Base-by-base conservation (phyloP, 2,888 invertebrate genomes). In the Cosmopolites sordidus region DNA sequence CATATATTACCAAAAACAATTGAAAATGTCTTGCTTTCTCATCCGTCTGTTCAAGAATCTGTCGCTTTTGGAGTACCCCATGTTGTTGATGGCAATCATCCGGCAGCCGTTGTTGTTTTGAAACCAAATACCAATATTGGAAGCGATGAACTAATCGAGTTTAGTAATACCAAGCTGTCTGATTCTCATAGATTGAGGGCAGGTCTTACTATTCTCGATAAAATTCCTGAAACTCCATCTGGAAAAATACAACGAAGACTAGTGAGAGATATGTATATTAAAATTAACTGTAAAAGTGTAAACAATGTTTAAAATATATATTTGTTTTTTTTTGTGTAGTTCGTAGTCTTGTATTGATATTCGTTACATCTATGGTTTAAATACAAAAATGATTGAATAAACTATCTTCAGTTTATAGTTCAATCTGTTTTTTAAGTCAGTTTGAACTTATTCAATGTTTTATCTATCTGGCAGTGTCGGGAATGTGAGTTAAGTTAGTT, bases 1-100 rank as follows among this genome's bases (percentile, higher is more conserved):
- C 67, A 67, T 39, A 61, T 80, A 30, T 62, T 63, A 6, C 68
- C 69, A 8, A 57, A 62, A 6, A 56, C 51, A 8, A 54, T 69
- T n/a, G 69, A 69, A 57, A 41, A 47, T 1, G 57, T 64, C 6
- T 43, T 69, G 15, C 48, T 54, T 5, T 59, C 62, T 38, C 67
- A 69, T 56, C 64, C 67, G 2, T 62, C 57, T 18, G 61, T 70
- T 9, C 33, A 54, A 17, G 63, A 66, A 48, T 65, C 63, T 4
- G 65, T 62, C 1, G 68, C 67, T 5, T 63, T 68, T 52, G 66
- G 65, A n/a, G 55, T 64, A 16, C 67, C 66, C 1, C 56, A 62
- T 48, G 60, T 58, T 12, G 53, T 50, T 15, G 66, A 66, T 44
- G 62, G 62, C 3, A 62, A 64, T 22, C 61, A 64, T 48, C 64